These are phyloP conservation scores for Adelosebastes latens DNA, from an alignment of 2,797 vertebrate species.

Conservation along the genomic window DNA sequence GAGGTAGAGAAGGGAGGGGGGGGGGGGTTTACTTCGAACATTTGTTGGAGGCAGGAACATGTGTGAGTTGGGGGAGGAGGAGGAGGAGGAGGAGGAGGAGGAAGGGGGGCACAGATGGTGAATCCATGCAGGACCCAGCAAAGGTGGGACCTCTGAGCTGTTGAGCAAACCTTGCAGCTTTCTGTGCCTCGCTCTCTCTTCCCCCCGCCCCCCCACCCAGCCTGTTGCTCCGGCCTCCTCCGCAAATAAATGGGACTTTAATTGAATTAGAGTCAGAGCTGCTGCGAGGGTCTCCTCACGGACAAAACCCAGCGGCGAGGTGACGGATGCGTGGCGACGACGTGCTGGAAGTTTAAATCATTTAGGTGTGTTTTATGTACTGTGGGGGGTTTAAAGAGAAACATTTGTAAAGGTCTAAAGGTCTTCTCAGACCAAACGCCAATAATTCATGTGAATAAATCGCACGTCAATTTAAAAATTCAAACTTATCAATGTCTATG, in stretches of 20 bases:
- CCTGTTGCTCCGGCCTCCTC: conserved; percentile 94
- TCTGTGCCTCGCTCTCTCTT: conserved; percentile 38
- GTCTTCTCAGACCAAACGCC: background rate
- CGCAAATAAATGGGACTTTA: conserved; percentile 98
- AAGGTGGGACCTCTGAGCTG: conserved; percentile 94
- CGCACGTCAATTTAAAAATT: too few species aligned
- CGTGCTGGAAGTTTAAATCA: conserved; percentile 76
- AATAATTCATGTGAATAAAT: too few species aligned
- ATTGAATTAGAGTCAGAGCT: conserved; percentile 97
- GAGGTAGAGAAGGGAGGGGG: conserved; percentile 47
- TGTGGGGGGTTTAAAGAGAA: background rate
- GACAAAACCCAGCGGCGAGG: conserved; percentile 82
- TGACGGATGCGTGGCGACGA: conserved; percentile 1
- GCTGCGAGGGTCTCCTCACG: conserved; percentile 87
- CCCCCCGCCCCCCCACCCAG: conserved; percentile 59
- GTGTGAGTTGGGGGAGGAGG: conserved; percentile 61
- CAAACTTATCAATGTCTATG: too few species aligned
- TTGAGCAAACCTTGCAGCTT: conserved; percentile 91
- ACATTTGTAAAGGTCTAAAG: too few species aligned
- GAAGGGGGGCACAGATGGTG: conserved; percentile 95
- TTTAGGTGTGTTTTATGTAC: background rate
- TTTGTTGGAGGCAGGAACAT: conserved; percentile 89
- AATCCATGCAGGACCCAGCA: conserved; percentile 91
- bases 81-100: conserved; percentile 69
- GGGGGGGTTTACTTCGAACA: conserved; percentile 83